Base-by-base conservation (phyloP, 2,888 invertebrate species). In the Linhomoeus sp. region DNA sequence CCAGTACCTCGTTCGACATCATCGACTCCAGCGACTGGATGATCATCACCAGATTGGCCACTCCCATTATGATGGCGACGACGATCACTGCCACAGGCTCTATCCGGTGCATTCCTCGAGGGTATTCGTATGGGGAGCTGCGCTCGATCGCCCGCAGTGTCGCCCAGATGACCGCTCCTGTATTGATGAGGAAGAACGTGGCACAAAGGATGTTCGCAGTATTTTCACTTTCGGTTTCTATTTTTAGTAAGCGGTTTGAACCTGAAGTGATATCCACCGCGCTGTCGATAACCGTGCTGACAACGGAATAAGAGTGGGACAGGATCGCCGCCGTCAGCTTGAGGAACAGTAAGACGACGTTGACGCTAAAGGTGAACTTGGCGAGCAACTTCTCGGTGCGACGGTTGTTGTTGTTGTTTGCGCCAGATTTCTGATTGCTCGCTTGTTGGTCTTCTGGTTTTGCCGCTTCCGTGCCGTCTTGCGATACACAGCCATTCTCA, bases 81-180 rank as follows among this genome's bases (percentile, higher is more conserved):
- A 69, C 60, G 3, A 70, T 61, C n/a, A 70, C 67, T 12, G 66
- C 64, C 19, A 70, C 53, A 2, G 70, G 63, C 49, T 71, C 70
- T 37, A 70, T 57, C 42, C 55, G 53, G 24, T 60, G 62, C 43
- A 65, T 52, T 25, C 58, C 68, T 53, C 66, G 64, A n/a, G 69
- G 69, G 52, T 69, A 69, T 14, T 54, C 53, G 52, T 67, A 65
- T 9, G 59, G 56, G 51, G 67, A 59, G 17, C 62, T 54, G 19
- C 56, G 58, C 49, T 58, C 54, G 17, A 56, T 56, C 36, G 49
- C 50, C 20, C 53, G 44, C 33, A 45, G 5, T 2, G 43, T 33
- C 23, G 7, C 3, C 23, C 35, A 36, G 19, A 36, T 43, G 3
- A 42, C 42, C 33, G 19, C n/a, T 9, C 42, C 33, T 40, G 40